phyloP scores from a whole-genome alignment of 1,140 invertebrate genomes.

The Diachasma alloeum region DNA sequence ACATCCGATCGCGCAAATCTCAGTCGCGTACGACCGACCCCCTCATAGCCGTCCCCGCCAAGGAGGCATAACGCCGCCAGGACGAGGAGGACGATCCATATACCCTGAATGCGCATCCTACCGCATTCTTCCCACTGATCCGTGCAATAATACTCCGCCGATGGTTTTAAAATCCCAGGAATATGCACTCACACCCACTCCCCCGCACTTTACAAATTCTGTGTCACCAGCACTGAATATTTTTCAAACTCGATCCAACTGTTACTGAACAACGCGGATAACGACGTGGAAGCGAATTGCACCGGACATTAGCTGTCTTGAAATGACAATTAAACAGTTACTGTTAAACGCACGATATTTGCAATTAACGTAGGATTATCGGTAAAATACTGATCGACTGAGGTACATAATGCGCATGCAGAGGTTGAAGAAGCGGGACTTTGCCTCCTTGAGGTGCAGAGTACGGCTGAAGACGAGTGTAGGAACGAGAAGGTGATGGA shows the following conservation, averaged over 20 bases:
- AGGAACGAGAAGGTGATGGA: neutral
- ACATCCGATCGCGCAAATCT: constrained; percentile 11
- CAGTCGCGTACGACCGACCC: constrained; percentile 28
- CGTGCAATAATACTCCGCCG: neutral
- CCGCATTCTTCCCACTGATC: constrained; percentile 51
- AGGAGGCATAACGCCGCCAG: constrained; percentile 48
- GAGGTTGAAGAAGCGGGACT: neutral
- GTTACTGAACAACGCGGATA: too few relatives aligned
- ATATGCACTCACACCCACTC: neutral
- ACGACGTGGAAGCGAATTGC: too few relatives aligned
- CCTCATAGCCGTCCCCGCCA: constrained; percentile 35
- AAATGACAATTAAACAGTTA: neutral
- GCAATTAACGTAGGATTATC: neutral
- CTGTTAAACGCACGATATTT: neutral
- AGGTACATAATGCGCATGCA: neutral
- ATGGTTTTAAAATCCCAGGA: neutral
- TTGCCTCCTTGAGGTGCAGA: neutral
- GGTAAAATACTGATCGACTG: neutral
- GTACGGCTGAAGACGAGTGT: neutral
- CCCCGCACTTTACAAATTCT: too few relatives aligned
- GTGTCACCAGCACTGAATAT: too few relatives aligned
- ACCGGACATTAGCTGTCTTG: too few relatives aligned
- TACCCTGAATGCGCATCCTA: constrained; percentile 57
- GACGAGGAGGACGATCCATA: constrained; percentile 48
- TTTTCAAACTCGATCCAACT: too few relatives aligned